These are phyloP conservation scores for Phylloscopus trochilus DNA, from an alignment of 2,113 vertebrate species.

Conservation along the genomic window DNA sequence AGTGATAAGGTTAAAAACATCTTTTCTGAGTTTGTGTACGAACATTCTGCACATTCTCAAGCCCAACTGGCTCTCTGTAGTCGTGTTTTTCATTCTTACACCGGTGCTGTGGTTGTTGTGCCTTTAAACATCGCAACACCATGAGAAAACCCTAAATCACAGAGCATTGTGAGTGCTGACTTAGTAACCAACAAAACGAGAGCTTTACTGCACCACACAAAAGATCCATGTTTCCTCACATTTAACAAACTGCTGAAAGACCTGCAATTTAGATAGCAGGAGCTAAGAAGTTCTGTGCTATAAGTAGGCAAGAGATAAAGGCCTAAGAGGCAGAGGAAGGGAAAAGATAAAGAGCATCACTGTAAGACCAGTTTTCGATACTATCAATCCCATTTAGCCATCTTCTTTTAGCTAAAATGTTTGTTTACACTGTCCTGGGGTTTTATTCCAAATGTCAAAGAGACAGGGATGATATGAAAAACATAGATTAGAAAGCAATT, in stretches of 20 bases:
- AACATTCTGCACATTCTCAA: neutral
- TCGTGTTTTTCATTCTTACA: neutral
- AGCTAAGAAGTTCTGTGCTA: slow-evolving; percentile 4
- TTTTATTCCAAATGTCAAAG: slow-evolving; percentile 40
- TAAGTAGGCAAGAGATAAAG: slow-evolving; percentile 26
- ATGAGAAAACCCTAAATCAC: neutral
- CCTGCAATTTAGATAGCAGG: slow-evolving; percentile 34
- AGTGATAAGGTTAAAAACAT: slow-evolving; percentile 38
- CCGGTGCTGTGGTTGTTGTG: neutral
- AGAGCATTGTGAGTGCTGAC: neutral
- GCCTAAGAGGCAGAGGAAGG: neutral
- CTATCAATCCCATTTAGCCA: slow-evolving; percentile 17
- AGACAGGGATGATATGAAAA: neutral
- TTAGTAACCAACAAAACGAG: neutral
- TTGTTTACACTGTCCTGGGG: neutral
- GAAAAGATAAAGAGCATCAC: slow-evolving; percentile 12
- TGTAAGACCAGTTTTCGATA: slow-evolving; percentile 14
- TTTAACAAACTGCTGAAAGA: slow-evolving; percentile 23
- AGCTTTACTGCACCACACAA: slow-evolving; percentile 24
- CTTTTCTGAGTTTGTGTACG: neutral
- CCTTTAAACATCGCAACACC: neutral
- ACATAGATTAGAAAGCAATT: slow-evolving; percentile 36
- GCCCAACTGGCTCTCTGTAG: neutral
- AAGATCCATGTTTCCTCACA: slow-evolving; percentile 13
- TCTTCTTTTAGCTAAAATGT: slow-evolving; percentile 25